phyloP scores from a whole-genome alignment of 37 sponge, comb jelly and placozoan species.

The Tethya wilhelma region DNA sequence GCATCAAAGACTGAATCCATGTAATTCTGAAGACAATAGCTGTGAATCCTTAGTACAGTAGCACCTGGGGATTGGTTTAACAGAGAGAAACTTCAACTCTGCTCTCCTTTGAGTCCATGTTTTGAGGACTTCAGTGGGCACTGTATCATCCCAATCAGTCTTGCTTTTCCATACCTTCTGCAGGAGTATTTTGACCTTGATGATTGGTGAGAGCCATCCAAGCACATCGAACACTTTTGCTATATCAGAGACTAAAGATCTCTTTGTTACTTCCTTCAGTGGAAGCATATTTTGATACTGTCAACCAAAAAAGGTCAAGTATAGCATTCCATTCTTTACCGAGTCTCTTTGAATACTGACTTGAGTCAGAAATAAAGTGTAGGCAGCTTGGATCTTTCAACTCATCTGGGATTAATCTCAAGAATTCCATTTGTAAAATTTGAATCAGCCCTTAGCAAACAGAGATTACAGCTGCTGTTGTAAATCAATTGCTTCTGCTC shows the following conservation, averaged over 20 bases:
- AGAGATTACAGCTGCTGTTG: no score
- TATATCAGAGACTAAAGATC: constrained; percentile 4
- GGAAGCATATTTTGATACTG: background rate
- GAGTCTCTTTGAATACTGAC: background rate
- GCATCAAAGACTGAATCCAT: constrained; percentile 25
- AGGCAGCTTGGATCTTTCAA: background rate
- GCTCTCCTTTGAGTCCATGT: constrained; percentile 19
- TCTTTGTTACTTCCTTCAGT: background rate
- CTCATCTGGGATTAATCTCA: no score
- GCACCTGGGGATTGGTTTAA: constrained; percentile 5
- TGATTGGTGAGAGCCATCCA: constrained; percentile 31
- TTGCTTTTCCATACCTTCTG: constrained; percentile 11
- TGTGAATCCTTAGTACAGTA: constrained; percentile 1
- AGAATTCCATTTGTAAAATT: background rate
- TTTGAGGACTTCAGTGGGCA: background rate
- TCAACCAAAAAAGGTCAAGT: no score
- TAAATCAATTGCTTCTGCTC: no score
- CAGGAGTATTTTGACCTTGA: constrained; percentile 27
- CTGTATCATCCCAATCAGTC: constrained; percentile 24
- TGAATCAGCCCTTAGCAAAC: no score
- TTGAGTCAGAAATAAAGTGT: background rate
- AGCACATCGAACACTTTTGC: no score
- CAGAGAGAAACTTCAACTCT: constrained; percentile 3
- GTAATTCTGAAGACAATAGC: background rate
- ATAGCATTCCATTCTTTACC: background rate